These are phyloP conservation scores for Clarias macrocephalus DNA, from an alignment of 2,113 vertebrate genomes.

Conservation along the genomic window DNA sequence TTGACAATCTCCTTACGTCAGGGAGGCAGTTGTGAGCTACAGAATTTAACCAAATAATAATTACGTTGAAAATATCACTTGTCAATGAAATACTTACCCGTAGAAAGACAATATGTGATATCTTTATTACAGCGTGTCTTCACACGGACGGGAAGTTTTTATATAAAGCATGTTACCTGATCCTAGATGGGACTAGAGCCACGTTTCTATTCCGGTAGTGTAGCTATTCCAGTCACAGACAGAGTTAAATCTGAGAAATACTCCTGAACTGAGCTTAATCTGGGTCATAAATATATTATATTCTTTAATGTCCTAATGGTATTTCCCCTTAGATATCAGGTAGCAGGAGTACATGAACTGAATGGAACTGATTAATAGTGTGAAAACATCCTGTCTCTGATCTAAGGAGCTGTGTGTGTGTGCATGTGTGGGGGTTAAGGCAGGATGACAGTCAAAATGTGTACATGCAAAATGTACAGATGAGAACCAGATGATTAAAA, in stretches of 20 bases:
- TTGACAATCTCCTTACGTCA: conserved; percentile 24
- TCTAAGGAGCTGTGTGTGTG: not conserved
- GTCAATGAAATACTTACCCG: conserved; percentile 50
- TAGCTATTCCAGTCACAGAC: conserved; percentile 3
- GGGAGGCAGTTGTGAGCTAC: conserved; percentile 46
- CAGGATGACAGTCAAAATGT: conserved; percentile 13
- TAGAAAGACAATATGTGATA: conserved; percentile 42
- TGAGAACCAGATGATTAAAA: not conserved
- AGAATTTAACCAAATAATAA: conserved; percentile 23
- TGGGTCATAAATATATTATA: conserved; percentile 12
- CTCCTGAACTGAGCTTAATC: not conserved
- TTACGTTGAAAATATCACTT: conserved; percentile 21
- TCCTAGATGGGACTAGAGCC: conserved; percentile 15
- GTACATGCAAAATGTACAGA: not conserved
- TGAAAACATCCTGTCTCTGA: conserved; percentile 40
- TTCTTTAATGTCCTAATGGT: conserved; percentile 31
- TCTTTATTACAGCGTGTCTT: conserved; percentile 26
- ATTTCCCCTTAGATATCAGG: conserved; percentile 28
- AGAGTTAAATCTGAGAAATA: conserved; percentile 14
- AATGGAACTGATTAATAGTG: conserved; percentile 2
- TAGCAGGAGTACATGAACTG: conserved; percentile 21
- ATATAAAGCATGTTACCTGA: conserved; percentile 20
- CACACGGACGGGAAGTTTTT: not conserved
- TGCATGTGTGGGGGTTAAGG: not conserved
- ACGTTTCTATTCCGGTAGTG: not conserved